These are phyloP conservation scores for Leptoclinus maculatus DNA, from an alignment of 2,797 vertebrate species.

Conservation along the genomic window DNA sequence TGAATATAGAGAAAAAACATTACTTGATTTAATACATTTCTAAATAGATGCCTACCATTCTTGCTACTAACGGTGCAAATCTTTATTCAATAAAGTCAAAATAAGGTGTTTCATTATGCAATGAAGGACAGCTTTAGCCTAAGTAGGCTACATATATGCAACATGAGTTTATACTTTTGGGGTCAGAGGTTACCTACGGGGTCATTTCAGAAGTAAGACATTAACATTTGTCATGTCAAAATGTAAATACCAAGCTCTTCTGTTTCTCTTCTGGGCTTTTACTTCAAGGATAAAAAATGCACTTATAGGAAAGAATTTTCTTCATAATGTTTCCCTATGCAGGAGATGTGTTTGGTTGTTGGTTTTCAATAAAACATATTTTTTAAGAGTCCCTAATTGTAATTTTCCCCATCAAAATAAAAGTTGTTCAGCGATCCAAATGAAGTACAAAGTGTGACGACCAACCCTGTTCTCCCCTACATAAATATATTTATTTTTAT, in stretches of 20 bases:
- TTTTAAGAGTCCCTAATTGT: neutral
- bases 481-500: conserved; percentile 5
- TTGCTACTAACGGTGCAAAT: neutral
- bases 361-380: neutral
- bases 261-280: neutral
- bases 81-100: accelerated
- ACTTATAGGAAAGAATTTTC: neutral
- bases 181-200: neutral
- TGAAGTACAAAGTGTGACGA: neutral
- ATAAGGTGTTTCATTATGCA: neutral
- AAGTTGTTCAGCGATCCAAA: neutral
- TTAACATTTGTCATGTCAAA: neutral
- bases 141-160: neutral
- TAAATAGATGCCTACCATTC: neutral
- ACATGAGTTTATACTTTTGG: neutral
- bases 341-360: neutral
- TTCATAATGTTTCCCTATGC: neutral
- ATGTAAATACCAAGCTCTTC: neutral
- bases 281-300: neutral
- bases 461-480: neutral
- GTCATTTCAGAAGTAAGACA: neutral
- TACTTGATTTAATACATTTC: neutral
- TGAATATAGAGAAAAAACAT: neutral
- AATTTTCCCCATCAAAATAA: neutral
- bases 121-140: neutral